A percentile compares a stretch with the other conserved stretches of the same genome.
These are phyloP conservation scores for Dryococelus australis DNA, from an alignment of 2,888 invertebrate species.

Conservation along the genomic window DNA sequence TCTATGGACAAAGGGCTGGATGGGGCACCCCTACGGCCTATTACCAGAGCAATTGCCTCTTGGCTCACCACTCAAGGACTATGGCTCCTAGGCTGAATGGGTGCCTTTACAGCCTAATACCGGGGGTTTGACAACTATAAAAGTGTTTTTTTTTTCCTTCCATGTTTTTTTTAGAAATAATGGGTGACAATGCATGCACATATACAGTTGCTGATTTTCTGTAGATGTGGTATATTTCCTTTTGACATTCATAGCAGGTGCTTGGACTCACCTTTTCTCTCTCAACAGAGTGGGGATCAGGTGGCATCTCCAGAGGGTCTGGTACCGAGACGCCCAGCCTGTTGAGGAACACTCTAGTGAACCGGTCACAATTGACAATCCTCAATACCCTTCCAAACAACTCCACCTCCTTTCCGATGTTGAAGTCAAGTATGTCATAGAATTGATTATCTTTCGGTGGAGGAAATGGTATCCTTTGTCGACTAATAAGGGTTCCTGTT, in stretches of 20 bases:
- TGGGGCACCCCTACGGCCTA: too few species aligned
- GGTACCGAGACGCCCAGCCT: slow-evolving; percentile 85
- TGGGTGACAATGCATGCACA: too few species aligned
- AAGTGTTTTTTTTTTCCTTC: too few species aligned
- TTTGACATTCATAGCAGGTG: background rate
- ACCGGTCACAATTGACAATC: slow-evolving; percentile 86
- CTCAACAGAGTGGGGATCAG: slow-evolving; percentile 56
- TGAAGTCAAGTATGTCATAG: slow-evolving; percentile 86
- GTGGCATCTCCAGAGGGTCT: slow-evolving; percentile 67
- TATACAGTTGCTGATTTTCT: too few species aligned
- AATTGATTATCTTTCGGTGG: slow-evolving; percentile 76
- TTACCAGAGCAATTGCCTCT: too few species aligned
- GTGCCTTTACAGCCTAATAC: too few species aligned
- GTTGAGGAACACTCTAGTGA: slow-evolving; percentile 84
- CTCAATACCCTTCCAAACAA: slow-evolving; percentile 83
- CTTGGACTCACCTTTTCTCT: slow-evolving; percentile 51
- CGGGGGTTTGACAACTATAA: too few species aligned
- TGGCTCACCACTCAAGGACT: too few species aligned
- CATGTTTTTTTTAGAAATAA: too few species aligned
- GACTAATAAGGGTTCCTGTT: slow-evolving; percentile 77
- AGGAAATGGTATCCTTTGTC: slow-evolving; percentile 83
- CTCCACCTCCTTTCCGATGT: slow-evolving; percentile 80
- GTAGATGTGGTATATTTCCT: background rate
- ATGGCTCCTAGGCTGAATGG: too few species aligned
- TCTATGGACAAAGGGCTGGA: too few species aligned